Conservation (phyloP, 2,113 vertebrate species). For the Semnornis frantzii region DNA sequence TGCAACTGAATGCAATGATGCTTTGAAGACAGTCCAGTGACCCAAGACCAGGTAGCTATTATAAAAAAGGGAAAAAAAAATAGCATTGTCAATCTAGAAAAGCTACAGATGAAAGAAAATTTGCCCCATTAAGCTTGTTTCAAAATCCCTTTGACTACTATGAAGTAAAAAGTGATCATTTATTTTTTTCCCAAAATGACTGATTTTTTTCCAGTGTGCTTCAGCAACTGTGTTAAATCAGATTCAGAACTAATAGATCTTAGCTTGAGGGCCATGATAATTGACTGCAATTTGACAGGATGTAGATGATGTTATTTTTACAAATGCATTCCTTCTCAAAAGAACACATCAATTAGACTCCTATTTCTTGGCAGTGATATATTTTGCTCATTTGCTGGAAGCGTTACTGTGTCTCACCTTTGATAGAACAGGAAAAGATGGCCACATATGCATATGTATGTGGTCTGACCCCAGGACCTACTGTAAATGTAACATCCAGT, state of each 20-base stretch:
- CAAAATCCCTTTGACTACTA: not conserved
- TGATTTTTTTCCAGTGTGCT: not conserved
- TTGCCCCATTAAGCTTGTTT: not conserved
- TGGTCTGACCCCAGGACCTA: too few relatives aligned
- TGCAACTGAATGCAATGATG: not conserved
- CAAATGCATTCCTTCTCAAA: not conserved
- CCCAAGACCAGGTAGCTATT: not conserved
- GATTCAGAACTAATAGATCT: not conserved
- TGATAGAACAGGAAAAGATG: not conserved
- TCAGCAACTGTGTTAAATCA: not conserved
- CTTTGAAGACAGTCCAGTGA: not conserved
- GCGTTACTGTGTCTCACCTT: not conserved
- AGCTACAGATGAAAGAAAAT: not conserved
- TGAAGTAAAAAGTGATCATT: not conserved
- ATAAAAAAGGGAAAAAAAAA: not conserved
- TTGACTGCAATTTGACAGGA: not conserved
- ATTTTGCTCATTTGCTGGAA: not conserved
- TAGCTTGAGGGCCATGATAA: not conserved
- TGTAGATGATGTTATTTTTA: not conserved
- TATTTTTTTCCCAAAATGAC: not conserved
- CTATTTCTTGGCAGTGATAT: not conserved
- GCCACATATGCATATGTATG: too few relatives aligned
- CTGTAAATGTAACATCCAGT: too few relatives aligned
- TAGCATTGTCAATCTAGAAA: not conserved
- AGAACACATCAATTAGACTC: not conserved